Percentiles rank a stretch among this genome's conserved stretches.
Conservation (phyloP, 2,888 invertebrate genomes). For the Parnassius orleans region DNA sequence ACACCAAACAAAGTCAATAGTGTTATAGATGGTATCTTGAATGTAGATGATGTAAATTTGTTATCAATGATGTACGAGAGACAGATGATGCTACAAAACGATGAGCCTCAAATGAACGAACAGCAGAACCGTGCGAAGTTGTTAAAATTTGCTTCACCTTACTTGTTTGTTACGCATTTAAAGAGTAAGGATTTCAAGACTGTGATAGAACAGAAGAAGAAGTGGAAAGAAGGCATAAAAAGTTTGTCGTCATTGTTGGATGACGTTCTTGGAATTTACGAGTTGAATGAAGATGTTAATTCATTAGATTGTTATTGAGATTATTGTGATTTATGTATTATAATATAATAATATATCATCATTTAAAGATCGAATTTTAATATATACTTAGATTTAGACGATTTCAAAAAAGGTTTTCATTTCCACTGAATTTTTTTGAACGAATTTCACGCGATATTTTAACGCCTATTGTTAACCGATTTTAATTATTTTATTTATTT, state of each 20-base stretch:
- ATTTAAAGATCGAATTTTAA: neutral
- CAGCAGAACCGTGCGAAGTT: slow-evolving; percentile 42
- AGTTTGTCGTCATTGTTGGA: slow-evolving; percentile 86
- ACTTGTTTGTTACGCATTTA: slow-evolving; percentile 82
- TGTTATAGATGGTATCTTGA: slow-evolving; percentile 84
- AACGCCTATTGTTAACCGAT: no score
- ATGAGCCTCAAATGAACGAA: slow-evolving; percentile 36
- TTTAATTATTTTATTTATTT: no score
- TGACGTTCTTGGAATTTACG: slow-evolving; percentile 85
- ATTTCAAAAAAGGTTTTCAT: no score
- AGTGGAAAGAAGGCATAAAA: slow-evolving; percentile 85
- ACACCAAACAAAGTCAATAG: slow-evolving; percentile 56
- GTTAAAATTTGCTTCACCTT: slow-evolving; percentile 65
- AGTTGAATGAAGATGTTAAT: slow-evolving; percentile 76
- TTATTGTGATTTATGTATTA: slow-evolving; percentile 19
- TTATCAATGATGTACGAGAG: slow-evolving; percentile 82
- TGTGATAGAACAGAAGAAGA: slow-evolving; percentile 80
- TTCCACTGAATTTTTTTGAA: no score
- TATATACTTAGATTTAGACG: neutral
- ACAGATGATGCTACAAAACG: slow-evolving; percentile 60
- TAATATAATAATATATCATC: neutral
- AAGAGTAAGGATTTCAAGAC: slow-evolving; percentile 81
- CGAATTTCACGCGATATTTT: no score
- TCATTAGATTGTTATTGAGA: slow-evolving; percentile 86
- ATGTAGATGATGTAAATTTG: slow-evolving; percentile 82